Evolutionary conservation across 2,113 vertebrate genomes (phyloP).

Genomic region (Saccopteryx leptura): DNA sequence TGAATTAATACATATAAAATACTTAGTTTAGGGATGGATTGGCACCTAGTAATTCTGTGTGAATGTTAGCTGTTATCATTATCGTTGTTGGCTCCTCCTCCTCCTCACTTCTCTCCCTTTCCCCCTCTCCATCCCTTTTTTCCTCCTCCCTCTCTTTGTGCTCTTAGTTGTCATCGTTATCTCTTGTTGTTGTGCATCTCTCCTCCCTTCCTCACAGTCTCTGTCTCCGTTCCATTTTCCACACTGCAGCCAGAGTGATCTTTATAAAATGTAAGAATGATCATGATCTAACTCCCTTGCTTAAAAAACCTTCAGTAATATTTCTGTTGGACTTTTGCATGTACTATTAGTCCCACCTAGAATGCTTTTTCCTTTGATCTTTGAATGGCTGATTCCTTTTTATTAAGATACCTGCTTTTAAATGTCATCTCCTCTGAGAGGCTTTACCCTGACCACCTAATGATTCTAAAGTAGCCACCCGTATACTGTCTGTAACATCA

Average conservation of each 20-base stretch:
- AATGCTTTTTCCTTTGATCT: conserved; percentile 31
- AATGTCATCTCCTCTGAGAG: conserved; percentile 21
- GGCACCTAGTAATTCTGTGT: background rate
- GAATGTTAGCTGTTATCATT: background rate
- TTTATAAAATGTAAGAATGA: conserved; percentile 43
- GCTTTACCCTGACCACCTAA: background rate
- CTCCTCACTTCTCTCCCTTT: background rate
- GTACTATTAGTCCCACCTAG: background rate
- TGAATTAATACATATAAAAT: conserved; percentile 22
- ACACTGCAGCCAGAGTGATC: background rate
- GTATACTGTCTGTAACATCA: background rate
- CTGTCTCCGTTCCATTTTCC: background rate
- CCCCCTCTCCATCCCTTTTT: background rate
- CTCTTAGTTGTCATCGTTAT: background rate
- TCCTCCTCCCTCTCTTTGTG: background rate
- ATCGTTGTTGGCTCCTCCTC: background rate
- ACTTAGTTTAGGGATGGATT: conserved; percentile 36
- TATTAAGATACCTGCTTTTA: conserved; percentile 39
- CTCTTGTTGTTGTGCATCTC: background rate
- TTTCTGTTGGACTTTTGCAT: background rate
- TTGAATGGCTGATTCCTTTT: background rate
- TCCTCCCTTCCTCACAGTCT: background rate
- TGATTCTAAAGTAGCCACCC: background rate
- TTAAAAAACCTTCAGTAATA: background rate
- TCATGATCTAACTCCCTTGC: background rate